Evolutionary conservation across 2,888 invertebrate species (phyloP).

Genomic region (Plebejus anna): DNA sequence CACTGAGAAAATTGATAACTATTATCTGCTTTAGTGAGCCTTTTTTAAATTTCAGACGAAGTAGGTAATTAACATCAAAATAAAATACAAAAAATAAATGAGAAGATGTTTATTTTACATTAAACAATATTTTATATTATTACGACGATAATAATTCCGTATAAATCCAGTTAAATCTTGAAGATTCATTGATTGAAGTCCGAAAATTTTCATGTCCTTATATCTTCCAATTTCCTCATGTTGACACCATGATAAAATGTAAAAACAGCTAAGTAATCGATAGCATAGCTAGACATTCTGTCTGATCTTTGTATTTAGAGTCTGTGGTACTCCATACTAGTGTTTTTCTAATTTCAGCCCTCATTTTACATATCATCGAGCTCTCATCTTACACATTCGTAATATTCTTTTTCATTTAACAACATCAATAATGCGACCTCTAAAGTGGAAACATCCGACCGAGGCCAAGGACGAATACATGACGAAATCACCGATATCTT

Average conservation of each 20-base stretch:
- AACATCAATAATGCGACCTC: background rate
- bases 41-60: background rate
- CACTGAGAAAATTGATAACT: background rate
- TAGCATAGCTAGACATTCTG: conserved; percentile 1
- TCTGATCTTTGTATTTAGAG: background rate
- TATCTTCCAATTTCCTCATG: background rate
- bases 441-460: background rate
- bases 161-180: conserved; percentile 21
- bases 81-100: conserved; percentile 44
- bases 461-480: background rate
- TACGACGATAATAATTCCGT: conserved; percentile 25
- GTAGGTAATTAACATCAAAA: conserved; percentile 11
- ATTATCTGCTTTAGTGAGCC: background rate
- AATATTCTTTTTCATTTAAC: conserved; percentile 1
- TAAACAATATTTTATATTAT: conserved; percentile 25
- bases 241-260: background rate
- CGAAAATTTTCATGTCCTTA: background rate
- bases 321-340: background rate
- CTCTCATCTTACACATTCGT: background rate
- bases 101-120: conserved; percentile 69
- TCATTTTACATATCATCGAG: background rate
- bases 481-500: conserved; percentile 13
- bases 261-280: background rate
- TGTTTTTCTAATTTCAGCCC: background rate
- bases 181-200: conserved; percentile 20